Evolutionary conservation across 2,113 vertebrate genomes (phyloP).

Genomic region (Myotis yumanensis): DNA sequence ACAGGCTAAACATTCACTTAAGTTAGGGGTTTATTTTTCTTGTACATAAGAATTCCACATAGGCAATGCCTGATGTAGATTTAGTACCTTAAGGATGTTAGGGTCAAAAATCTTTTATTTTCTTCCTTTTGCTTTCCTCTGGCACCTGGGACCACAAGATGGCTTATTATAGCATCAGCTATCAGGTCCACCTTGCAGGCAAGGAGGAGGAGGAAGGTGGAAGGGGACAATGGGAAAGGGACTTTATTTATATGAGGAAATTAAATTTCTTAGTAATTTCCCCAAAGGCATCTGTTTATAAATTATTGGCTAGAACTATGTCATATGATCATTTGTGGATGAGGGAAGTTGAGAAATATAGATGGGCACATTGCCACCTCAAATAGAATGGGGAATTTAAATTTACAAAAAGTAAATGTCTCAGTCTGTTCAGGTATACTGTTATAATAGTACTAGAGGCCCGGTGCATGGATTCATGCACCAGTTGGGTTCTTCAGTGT

Average conservation of each 20-base stretch:
- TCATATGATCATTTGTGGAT: conserved; percentile 14
- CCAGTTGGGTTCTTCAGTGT: no score
- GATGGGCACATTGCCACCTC: neutral
- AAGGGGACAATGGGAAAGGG: neutral
- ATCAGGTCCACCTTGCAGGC: neutral
- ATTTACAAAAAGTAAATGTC: conserved; percentile 21
- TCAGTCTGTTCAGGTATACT: neutral
- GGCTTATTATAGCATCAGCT: neutral
- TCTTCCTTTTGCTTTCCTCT: conserved; percentile 13
- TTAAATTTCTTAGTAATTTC: conserved; percentile 33
- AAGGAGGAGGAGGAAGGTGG: neutral
- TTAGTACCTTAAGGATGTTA: neutral
- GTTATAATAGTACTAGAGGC: neutral
- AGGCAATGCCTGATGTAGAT: neutral
- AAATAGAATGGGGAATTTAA: conserved; percentile 35
- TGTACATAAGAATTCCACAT: neutral
- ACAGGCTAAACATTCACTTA: neutral
- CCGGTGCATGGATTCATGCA: no score
- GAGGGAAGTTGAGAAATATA: neutral
- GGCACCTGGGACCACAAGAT: neutral
- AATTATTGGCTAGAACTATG: conserved; percentile 4
- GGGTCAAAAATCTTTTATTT: conserved; percentile 25
- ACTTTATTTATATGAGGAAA: conserved; percentile 28
- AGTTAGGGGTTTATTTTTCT: conserved; percentile 5
- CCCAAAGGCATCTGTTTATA: neutral